Percentiles rank a stretch among this genome's conserved stretches.
phyloP scores from a whole-genome alignment of 2,888 invertebrate species.

The Hoplodrina ambigua region DNA sequence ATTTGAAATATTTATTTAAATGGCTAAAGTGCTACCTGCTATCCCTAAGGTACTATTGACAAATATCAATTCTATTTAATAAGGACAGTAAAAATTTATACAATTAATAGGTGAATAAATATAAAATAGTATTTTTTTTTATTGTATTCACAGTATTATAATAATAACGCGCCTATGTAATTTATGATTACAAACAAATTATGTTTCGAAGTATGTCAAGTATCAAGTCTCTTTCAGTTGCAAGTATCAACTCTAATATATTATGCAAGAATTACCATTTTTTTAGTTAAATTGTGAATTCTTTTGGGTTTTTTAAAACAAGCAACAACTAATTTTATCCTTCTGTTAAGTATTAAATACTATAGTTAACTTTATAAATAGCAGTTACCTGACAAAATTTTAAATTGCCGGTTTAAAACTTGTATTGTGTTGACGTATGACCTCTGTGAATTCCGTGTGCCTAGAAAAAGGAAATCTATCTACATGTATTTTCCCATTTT shows the following conservation, averaged over 20 bases:
- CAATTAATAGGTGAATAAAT: slow-evolving; percentile 2
- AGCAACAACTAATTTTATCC: slow-evolving; percentile 40
- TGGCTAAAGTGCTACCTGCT: neutral
- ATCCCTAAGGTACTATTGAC: neutral
- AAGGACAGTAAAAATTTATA: neutral
- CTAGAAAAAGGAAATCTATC: slow-evolving; percentile 40
- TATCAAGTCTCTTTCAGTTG: neutral
- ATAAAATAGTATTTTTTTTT: neutral
- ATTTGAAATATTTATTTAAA: neutral
- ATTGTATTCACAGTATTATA: neutral
- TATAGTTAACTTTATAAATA: slow-evolving; percentile 40
- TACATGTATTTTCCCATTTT: slow-evolving; percentile 32
- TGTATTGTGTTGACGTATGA: slow-evolving; percentile 40
- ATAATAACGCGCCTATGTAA: neutral
- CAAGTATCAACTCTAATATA: neutral
- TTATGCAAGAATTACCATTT: neutral
- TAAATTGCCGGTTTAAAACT: slow-evolving; percentile 57
- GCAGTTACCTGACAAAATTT: slow-evolving; percentile 51
- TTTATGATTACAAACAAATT: neutral
- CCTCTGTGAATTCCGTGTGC: slow-evolving; percentile 48
- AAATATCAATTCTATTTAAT: neutral
- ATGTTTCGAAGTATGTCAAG: slow-evolving; percentile 12
- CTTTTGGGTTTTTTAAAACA: neutral
- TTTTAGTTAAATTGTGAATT: neutral
- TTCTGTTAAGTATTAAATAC: slow-evolving; percentile 22